These are phyloP conservation scores for Cheumatopsyche charites DNA, from an alignment of 1,140 invertebrate genomes.

Conservation along the genomic window DNA sequence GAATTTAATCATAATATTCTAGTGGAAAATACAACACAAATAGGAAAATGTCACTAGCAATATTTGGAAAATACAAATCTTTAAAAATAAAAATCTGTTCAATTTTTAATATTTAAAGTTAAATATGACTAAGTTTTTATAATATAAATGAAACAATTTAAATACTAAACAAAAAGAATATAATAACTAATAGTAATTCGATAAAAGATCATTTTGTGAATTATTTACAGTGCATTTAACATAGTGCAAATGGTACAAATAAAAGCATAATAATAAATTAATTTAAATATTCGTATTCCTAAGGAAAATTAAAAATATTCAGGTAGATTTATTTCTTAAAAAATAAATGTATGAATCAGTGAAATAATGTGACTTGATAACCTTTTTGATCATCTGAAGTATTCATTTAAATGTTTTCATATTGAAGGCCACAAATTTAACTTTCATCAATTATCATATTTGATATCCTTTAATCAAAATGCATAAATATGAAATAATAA, in stretches of 20 bases:
- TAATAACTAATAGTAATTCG: slow-evolving; percentile 27
- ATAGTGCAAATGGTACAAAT: slow-evolving; percentile 8
- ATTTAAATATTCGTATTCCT: not conserved
- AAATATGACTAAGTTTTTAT: slow-evolving; percentile 6
- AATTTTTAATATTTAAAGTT: slow-evolving; percentile 13
- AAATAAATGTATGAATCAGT: no score
- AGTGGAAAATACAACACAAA: slow-evolving; percentile 6
- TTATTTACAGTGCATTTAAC: slow-evolving; percentile 18
- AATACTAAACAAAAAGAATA: not conserved
- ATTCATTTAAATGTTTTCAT: not conserved
- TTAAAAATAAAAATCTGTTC: not conserved
- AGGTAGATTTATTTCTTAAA: not conserved
- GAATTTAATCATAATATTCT: slow-evolving; percentile 22
- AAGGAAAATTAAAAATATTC: slow-evolving; percentile 4
- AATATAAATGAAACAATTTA: slow-evolving; percentile 13
- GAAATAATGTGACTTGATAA: no score
- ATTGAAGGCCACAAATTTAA: slow-evolving; percentile 3
- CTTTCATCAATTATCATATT: not conserved
- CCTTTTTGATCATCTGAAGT: no score
- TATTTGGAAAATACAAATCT: slow-evolving; percentile 12
- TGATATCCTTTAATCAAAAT: not conserved
- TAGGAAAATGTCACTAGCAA: slow-evolving; percentile 1
- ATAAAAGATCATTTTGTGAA: slow-evolving; percentile 14
- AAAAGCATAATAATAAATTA: slow-evolving; percentile 14
- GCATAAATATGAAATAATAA: no score